Percentiles rank a stretch among this genome's conserved stretches.
Evolutionary conservation across 2,888 invertebrate species (phyloP).

Genomic region (Plemyria rubiginata): DNA sequence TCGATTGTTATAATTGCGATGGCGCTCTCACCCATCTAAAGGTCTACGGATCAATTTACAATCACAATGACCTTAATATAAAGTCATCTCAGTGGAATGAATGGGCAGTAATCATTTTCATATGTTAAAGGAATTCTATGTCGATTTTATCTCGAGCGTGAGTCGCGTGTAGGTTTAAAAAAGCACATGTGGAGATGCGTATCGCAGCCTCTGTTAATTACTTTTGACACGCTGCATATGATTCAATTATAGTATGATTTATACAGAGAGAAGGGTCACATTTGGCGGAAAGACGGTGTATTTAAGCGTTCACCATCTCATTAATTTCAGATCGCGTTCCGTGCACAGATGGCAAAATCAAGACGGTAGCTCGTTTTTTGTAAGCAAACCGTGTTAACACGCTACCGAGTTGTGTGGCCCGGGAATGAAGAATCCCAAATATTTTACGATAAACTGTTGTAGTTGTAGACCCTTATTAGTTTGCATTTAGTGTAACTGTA

Average conservation of each 20-base stretch:
- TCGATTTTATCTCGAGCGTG: constrained; percentile 79
- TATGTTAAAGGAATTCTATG: constrained; percentile 78
- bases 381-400: constrained; percentile 53
- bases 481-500: constrained; percentile 23
- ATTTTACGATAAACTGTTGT: constrained; percentile 32
- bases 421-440: constrained; percentile 38
- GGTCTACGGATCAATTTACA: constrained; percentile 77
- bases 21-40: constrained; percentile 62
- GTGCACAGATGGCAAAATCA: constrained; percentile 74
- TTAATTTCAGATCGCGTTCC: constrained; percentile 73
- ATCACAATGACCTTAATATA: constrained; percentile 79
- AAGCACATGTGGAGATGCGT: constrained; percentile 83
- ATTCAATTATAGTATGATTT: constrained; percentile 85
- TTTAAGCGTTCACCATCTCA: constrained; percentile 78
- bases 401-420: constrained; percentile 72
- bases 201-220: constrained; percentile 83
- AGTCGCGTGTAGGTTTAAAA: constrained; percentile 77
- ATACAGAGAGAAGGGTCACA: constrained; percentile 68
- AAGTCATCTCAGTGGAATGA: constrained; percentile 68
- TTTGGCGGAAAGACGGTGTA: constrained; percentile 64
- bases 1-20: constrained; percentile 62
- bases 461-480: constrained; percentile 23
- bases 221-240: constrained; percentile 84
- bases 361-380: constrained; percentile 66
- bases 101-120: constrained; percentile 74